Evolutionary conservation across 1,140 invertebrate species (phyloP), one percentile per base, ranked within the genome.

Genomic region (Babylonia areolata): DNA sequence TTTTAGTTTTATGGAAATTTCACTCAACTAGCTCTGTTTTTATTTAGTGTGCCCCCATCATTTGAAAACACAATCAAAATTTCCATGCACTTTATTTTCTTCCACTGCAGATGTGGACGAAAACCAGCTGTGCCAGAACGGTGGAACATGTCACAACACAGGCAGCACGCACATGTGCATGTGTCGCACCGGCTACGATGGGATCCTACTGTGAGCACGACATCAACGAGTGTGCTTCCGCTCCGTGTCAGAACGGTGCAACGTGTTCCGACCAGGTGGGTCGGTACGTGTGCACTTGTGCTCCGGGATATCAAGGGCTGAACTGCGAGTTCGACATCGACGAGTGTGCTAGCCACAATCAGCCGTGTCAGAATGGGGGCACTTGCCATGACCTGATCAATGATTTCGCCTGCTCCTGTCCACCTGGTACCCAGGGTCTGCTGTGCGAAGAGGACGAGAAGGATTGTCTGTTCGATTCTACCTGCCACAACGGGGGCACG

Each of bases 251-350:
- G 89, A 99, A 99, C 94, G 97, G 97, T 35, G 99, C 98, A 0
- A 97, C 97, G 84, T 99, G 99, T 93, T 95, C 97, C n/a, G 98
- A 99, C 92, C 97, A 99, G 91, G 97, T 99, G 91, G 98, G 99
- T 92, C 86, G 97, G 39, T 99, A 98, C 93, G 97, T 97, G 33
- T 99, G 98, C 93, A 33, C 77, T 3, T 93, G 92, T 86, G 37
- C 64, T 0, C 81, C 87, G 35, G 92, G 92, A 11, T 91, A 91
- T 33, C 86, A 91, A 80, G 91, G 92, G 35, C 78, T 78, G 64
- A 88, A 98, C 91, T 99, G 98, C 95, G 96, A 98, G 92, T 96
- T 96, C 51, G 95, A 96, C 83, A 98, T 94, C 94, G 75, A 96
- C 96, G 88, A 88, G 95, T 99, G 98, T 93, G 97, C 98, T 91